Evolutionary conservation across 2,113 vertebrate genomes (phyloP).

Genomic region (Bubo bubo): DNA sequence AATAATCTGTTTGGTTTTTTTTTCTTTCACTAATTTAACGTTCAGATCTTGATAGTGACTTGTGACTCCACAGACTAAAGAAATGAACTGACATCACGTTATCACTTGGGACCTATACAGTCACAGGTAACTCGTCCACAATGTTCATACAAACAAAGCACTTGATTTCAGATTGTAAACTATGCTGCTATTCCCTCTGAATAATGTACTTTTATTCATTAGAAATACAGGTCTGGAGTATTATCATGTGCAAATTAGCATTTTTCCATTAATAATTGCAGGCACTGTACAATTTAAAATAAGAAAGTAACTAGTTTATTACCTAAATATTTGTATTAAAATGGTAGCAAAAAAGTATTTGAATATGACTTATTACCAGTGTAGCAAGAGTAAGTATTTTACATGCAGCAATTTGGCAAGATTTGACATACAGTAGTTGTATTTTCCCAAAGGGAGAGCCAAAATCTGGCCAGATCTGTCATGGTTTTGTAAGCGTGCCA

Average conservation of each 20-base stretch:
- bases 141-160: not conserved
- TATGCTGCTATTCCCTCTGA: not conserved
- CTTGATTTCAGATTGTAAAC: not conserved
- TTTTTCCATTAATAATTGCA: not conserved
- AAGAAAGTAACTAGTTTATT: not conserved
- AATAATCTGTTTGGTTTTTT: not conserved
- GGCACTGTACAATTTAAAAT: not conserved
- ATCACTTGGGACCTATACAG: not conserved
- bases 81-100: not conserved
- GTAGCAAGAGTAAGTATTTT: not conserved
- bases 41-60: not conserved
- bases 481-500: slow-evolving; percentile 45
- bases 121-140: not conserved
- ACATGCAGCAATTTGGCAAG: slow-evolving; percentile 39
- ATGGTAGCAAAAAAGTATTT: not conserved
- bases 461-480: slow-evolving; percentile 55
- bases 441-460: slow-evolving; percentile 62
- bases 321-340: not conserved
- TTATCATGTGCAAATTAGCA: not conserved
- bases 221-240: not conserved
- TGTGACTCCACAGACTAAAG: not conserved
- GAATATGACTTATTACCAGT: not conserved
- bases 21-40: not conserved
- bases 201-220: not conserved
- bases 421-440: slow-evolving; percentile 51